Base-by-base conservation (phyloP, 2,888 invertebrate genomes). In the Troides oblongomaculatus region DNA sequence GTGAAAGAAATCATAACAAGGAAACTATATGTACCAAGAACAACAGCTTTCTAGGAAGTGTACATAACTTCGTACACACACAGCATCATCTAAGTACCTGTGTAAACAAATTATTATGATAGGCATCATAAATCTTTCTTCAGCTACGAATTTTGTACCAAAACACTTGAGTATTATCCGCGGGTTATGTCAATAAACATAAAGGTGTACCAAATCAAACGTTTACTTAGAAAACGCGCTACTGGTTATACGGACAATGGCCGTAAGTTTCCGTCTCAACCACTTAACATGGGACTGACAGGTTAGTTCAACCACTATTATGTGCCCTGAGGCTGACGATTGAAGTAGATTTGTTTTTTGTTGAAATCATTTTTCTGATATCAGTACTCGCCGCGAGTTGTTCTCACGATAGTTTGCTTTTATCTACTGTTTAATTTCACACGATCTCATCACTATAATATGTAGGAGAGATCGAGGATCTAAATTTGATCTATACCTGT, bases 231-330 rank as follows among this genome's bases (percentile, higher is more conserved):
- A 90, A 90, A 90, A 91, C 88, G 90, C 83, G 90, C 90, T 90
- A 89, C 91, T 86, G 90, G 87, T 83, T 85, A 81, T 81, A 80
- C 85, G 87, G 81, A 92, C 91, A 92, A 92, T 89, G 78, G 86
- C 73, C 75, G 78, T 80, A 82, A 84, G 84, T 86, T 88, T 83
- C 89, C 87, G 86, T 89, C 88, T 84, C 90, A 90, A 89, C 87
- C 90, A 89, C 91, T 91, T 92, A 92, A 92, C 92, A 89, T 92
- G 92, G 92, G 92, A 83, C 89, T 92, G 92, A 92, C 92, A 92
- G 92, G 92, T 92, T 90, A 89, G 89, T 91, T 91, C 90, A 89
- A 89, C 90, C 88, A 90, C 89, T 88, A 89, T 89, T 89, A 89
- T 87, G 85, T 84, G 82, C 85, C 90, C 84, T 81, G 83, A 78